Percentiles rank a stretch among this genome's conserved stretches.
Conservation (phyloP, 2,888 invertebrate genomes). For the Liodrosophila aerea region DNA sequence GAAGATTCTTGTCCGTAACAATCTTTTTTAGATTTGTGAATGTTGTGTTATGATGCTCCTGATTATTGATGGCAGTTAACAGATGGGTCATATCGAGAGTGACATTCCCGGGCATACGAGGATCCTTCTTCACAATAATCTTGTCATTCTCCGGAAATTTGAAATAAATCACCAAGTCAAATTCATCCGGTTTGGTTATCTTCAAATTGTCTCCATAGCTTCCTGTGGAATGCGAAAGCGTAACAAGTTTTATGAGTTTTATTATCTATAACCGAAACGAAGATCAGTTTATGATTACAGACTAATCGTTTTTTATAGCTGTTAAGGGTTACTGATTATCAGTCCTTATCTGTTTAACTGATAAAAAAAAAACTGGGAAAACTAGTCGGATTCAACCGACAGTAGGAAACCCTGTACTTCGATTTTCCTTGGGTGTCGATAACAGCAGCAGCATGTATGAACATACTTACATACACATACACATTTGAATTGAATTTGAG, state of each 20-base stretch:
- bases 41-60: slow-evolving; percentile 40
- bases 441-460: too few species aligned
- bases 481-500: too few species aligned
- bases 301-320: too few species aligned
- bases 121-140: slow-evolving; percentile 60
- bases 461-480: too few species aligned
- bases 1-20: slow-evolving; percentile 46
- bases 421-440: too few species aligned
- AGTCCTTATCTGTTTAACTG: too few species aligned
- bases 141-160: slow-evolving; percentile 58
- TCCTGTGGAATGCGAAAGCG: slow-evolving; percentile 58
- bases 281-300: too few species aligned
- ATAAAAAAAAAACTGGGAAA: too few species aligned
- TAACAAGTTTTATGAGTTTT: background rate
- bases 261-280: too few species aligned
- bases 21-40: slow-evolving; percentile 47
- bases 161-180: slow-evolving; percentile 69
- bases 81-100: slow-evolving; percentile 64
- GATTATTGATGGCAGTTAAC: slow-evolving; percentile 47
- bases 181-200: slow-evolving; percentile 74
- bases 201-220: slow-evolving; percentile 79
- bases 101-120: slow-evolving; percentile 66
- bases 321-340: too few species aligned
- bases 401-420: too few species aligned
- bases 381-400: too few species aligned